These are phyloP conservation scores for Scolanthus callimorphus DNA, from an alignment of 92 coral and sea anemone genomes.

Conservation along the genomic window DNA sequence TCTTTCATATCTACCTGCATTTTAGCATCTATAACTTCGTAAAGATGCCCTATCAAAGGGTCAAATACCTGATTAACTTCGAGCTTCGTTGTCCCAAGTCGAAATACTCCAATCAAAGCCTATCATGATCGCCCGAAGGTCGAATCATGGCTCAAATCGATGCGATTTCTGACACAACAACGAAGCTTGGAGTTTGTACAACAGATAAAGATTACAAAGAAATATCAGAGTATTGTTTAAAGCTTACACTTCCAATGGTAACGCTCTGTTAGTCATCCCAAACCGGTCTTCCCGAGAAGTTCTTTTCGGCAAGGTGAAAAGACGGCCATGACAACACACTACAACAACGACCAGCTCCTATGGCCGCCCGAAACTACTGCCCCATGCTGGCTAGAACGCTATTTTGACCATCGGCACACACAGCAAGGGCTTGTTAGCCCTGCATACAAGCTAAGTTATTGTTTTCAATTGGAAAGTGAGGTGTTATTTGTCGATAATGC, in stretches of 20 bases:
- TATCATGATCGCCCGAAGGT: not conserved
- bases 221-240: not conserved
- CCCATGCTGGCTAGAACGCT: constrained; percentile 28
- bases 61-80: not conserved
- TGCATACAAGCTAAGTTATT: constrained; percentile 13
- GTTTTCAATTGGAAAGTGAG: constrained; percentile 30
- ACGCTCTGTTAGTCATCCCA: constrained; percentile 89
- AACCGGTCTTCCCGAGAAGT: constrained; percentile 42
- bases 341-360: constrained; percentile 37
- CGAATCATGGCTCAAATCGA: not conserved
- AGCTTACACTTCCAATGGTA: constrained; percentile 89
- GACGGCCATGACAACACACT: constrained; percentile 94
- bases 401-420: not conserved
- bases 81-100: not conserved
- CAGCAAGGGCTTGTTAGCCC: constrained; percentile 1
- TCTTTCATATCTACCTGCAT: too few relatives aligned
- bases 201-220: not conserved
- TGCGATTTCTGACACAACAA: not conserved
- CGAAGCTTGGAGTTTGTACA: not conserved
- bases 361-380: constrained; percentile 18
- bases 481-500: constrained; percentile 17
- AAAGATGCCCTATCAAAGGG: too few relatives aligned
- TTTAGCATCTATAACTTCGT: too few relatives aligned
- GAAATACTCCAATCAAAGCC: not conserved
- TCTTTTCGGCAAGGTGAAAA: constrained; percentile 54